Base-by-base conservation (phyloP, 2,888 invertebrate species). In the Schizaphis graminum region DNA sequence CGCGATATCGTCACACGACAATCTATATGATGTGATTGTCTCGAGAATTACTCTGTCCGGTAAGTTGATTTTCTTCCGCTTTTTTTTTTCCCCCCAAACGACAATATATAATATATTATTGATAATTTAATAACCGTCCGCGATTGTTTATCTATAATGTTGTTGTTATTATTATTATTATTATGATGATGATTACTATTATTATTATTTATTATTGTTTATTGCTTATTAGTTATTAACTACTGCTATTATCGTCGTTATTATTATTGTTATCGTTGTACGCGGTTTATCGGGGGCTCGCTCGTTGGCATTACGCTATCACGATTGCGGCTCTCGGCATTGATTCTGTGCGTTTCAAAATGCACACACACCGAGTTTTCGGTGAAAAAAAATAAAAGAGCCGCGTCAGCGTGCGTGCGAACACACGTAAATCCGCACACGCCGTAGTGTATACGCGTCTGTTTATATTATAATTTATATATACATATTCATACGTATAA, bases 1-100 rank as follows among this genome's bases (percentile, higher is more conserved):
- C 57, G 44, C 28, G 77, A 77, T 77, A 77, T 77, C 35, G 35
- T 47, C 44, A n/a, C 85, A 24, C 47, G 24, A 53, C 53, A 21
- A 1, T n/a, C n/a, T 44, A 35, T 67, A 47, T 67, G 49, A 92
- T 87, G 92, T 87, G 61, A 92, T 61, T n/a, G 86, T 35, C 57
- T 56, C 85, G 26, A 57, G 47, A 41, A 7, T 7, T 28, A 35
- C n/a, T 53, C 26, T 41, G 21, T 84, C 61, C 61, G 87, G 92
- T 92, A 92, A 92, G 92, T 87, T 57, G 16, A n/a, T 86, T 88
- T 88, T 88, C 35, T 28, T 28, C 26, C 35, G 91, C 3, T 77
- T n/a, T 47, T 44, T 77, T n/a, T 47, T 10, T 90, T 90, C 35
- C 35, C 35, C 53, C 16, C 61, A 3, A 67, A 56, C 88, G 41